Evolutionary conservation across 2,888 invertebrate genomes (phyloP).

Genomic region (Monopis laevigella): DNA sequence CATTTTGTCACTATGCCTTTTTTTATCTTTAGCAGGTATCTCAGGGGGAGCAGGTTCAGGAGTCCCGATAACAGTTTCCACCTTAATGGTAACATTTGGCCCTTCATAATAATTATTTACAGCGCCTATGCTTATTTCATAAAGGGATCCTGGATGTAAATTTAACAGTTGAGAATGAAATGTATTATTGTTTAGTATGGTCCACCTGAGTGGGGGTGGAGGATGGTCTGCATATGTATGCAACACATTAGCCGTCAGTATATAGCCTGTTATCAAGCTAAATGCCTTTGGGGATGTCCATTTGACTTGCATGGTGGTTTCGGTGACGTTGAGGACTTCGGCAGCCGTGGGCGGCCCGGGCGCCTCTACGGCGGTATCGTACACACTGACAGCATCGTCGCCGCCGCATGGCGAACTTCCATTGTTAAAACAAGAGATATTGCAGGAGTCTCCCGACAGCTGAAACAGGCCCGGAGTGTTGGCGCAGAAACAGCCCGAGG

Average conservation of each 20-base stretch:
- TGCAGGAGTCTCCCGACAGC: conserved; percentile 54
- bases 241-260: conserved; percentile 61
- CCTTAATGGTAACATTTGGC: conserved; percentile 58
- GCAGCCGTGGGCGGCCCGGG: conserved; percentile 77
- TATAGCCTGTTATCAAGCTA: conserved; percentile 61
- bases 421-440: conserved; percentile 69
- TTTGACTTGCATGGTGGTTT: conserved; percentile 67
- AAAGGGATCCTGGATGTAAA: conserved; percentile 78
- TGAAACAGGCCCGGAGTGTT: conserved; percentile 49
- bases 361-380: conserved; percentile 70
- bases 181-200: conserved; percentile 64
- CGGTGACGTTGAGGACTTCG: conserved; percentile 65
- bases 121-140: conserved; percentile 78
- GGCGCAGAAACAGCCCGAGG: conserved; percentile 54
- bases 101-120: conserved; percentile 69
- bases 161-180: conserved; percentile 66
- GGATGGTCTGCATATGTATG: conserved; percentile 62
- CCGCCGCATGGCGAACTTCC: conserved; percentile 75
- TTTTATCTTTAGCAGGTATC: conserved; percentile 72
- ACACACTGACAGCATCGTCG: conserved; percentile 68
- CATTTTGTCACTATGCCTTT: conserved; percentile 70
- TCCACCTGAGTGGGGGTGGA: conserved; percentile 49
- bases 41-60: conserved; percentile 76
- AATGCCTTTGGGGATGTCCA: conserved; percentile 70
- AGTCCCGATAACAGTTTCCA: conserved; percentile 77